Percentiles rank a stretch among this genome's conserved stretches.
Conservation (phyloP, 2,888 invertebrate genomes). For the Troilus luridus region DNA sequence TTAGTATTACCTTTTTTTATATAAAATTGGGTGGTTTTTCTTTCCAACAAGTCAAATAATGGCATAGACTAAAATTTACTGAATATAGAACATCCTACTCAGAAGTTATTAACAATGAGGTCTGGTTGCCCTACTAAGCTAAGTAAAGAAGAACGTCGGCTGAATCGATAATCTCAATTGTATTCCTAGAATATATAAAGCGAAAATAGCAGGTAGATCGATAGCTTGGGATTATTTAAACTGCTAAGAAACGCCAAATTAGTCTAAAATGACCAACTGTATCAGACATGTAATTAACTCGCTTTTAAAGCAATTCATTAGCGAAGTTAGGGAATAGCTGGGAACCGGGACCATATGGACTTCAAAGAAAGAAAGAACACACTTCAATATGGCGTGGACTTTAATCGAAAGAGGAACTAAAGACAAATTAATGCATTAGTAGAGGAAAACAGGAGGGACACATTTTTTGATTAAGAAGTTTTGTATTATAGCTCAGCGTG, state of each 20-base stretch:
- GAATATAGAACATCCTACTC: not conserved
- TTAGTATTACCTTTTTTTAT: too few relatives aligned
- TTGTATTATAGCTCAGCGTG: not conserved
- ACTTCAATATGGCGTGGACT: not conserved
- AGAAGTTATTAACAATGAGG: not conserved
- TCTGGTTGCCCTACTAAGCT: not conserved
- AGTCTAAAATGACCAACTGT: not conserved
- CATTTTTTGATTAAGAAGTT: not conserved
- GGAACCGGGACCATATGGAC: not conserved
- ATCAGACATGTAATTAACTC: slow-evolving; percentile 19
- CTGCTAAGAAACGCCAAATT: not conserved
- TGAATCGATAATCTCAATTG: not conserved
- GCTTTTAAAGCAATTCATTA: not conserved
- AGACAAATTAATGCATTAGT: not conserved
- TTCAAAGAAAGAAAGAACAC: not conserved
- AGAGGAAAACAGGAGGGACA: not conserved
- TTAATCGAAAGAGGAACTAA: not conserved
- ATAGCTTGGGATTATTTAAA: not conserved
- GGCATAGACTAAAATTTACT: too few relatives aligned
- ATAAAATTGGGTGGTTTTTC: too few relatives aligned
- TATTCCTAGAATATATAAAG: not conserved
- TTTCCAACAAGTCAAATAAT: too few relatives aligned
- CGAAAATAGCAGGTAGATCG: not conserved
- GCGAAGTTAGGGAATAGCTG: not conserved
- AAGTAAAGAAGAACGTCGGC: not conserved